These are phyloP conservation scores for Capitulum mitella DNA, from an alignment of 2,888 invertebrate species.

Conservation along the genomic window DNA sequence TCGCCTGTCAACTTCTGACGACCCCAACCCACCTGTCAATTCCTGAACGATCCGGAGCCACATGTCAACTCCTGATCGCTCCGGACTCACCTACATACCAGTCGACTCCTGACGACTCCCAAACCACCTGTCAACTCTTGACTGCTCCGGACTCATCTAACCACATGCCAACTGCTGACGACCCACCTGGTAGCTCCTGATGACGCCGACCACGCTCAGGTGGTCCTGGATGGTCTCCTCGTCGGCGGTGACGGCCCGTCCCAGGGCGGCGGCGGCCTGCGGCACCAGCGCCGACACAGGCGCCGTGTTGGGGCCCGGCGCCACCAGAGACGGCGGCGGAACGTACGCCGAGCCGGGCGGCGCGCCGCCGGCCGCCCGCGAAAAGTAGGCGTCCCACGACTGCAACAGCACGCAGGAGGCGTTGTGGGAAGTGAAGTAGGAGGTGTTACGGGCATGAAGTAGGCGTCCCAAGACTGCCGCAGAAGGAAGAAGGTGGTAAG, in stretches of 20 bases:
- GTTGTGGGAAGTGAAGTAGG: too few species aligned
- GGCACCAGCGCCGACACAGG: conserved; percentile 55
- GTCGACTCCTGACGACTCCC: too few species aligned
- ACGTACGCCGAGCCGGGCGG: conserved; percentile 67
- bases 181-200: conserved; percentile 43
- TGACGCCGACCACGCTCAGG: conserved; percentile 95
- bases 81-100: too few species aligned
- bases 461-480: too few species aligned
- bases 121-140: neutral
- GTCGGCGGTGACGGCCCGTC: conserved; percentile 43
- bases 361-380: conserved; percentile 73
- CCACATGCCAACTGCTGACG: conserved; percentile 93
- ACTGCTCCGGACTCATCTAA: neutral
- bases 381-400: conserved; percentile 90
- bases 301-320: conserved; percentile 35
- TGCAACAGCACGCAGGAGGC: conserved; percentile 42
- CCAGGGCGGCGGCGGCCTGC: conserved; percentile 40
- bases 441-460: too few species aligned
- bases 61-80: too few species aligned
- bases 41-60: too few species aligned
- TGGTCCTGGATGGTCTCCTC: conserved; percentile 95
- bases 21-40: too few species aligned
- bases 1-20: too few species aligned
- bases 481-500: too few species aligned
- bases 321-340: conserved; percentile 36